Evolutionary conservation across 2,113 vertebrate species (phyloP).

Genomic region (Dermatemys mawii): DNA sequence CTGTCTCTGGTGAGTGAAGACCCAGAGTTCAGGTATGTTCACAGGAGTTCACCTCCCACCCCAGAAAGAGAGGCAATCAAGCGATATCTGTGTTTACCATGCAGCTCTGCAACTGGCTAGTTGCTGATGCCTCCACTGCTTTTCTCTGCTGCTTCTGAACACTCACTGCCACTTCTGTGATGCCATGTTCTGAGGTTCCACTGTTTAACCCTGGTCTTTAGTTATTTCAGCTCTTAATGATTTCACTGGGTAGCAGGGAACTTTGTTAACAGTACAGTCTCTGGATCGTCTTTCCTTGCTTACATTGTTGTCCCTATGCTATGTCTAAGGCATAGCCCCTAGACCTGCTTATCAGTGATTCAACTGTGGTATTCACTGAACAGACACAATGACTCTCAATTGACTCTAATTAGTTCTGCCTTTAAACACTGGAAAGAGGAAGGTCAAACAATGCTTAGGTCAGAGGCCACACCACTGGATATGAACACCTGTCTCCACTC

Average conservation of each 20-base stretch:
- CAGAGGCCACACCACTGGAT: background rate
- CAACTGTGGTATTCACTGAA: background rate
- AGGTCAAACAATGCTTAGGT: background rate
- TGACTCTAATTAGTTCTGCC: background rate
- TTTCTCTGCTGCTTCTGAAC: background rate
- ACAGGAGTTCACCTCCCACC: no score
- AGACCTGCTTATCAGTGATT: background rate
- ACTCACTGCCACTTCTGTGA: background rate
- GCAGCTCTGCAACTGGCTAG: no score
- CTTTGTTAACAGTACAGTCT: background rate
- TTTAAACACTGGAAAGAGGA: background rate
- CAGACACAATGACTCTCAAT: background rate
- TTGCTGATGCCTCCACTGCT: no score
- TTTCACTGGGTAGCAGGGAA: background rate
- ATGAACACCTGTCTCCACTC: background rate
- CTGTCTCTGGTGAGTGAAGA: no score
- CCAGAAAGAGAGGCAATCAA: no score
- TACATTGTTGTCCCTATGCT: background rate
- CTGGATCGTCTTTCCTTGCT: background rate
- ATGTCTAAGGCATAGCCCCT: background rate
- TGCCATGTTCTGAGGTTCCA: background rate
- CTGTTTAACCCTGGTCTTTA: background rate
- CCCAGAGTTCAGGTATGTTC: no score
- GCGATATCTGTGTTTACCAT: no score
- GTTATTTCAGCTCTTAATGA: background rate